Conservation (phyloP, 1,140 invertebrate genomes). For the Platyura marginata region DNA sequence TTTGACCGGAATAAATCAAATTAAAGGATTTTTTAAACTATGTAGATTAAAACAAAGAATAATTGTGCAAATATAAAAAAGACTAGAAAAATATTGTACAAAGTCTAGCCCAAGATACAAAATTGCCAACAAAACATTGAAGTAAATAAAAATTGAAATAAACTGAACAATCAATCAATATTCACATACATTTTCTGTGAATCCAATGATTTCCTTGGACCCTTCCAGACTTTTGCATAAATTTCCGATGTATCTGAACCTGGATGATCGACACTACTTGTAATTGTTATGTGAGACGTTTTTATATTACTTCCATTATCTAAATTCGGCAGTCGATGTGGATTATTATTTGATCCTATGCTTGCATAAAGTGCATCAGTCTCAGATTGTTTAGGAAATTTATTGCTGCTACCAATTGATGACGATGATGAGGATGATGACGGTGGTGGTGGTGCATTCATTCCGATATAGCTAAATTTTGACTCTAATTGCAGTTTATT, state of each 20-base stretch:
- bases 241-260: conserved; percentile 11
- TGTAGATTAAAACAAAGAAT: too few species aligned
- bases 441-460: conserved; percentile 2
- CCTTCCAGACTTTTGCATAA: conserved; percentile 25
- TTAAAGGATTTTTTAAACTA: too few species aligned
- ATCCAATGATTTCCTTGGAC: conserved; percentile 22
- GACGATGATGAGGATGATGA: too few species aligned
- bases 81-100: too few species aligned
- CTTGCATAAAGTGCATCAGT: neutral
- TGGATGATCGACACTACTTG: conserved; percentile 3
- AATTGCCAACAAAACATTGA: too few species aligned
- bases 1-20: too few species aligned
- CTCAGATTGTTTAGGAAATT: too few species aligned
- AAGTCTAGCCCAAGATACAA: too few species aligned
- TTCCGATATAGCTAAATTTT: conserved; percentile 4
- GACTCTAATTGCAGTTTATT: conserved; percentile 6
- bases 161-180: too few species aligned
- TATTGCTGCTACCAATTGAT: neutral
- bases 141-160: too few species aligned
- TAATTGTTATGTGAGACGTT: neutral
- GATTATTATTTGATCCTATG: conserved; percentile 1
- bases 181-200: conserved; percentile 22
- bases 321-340: conserved; percentile 3
- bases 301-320: conserved; percentile 1
- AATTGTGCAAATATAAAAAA: too few species aligned